Conservation (phyloP, 2,888 invertebrate genomes). For the Calliphora vomitoria region DNA sequence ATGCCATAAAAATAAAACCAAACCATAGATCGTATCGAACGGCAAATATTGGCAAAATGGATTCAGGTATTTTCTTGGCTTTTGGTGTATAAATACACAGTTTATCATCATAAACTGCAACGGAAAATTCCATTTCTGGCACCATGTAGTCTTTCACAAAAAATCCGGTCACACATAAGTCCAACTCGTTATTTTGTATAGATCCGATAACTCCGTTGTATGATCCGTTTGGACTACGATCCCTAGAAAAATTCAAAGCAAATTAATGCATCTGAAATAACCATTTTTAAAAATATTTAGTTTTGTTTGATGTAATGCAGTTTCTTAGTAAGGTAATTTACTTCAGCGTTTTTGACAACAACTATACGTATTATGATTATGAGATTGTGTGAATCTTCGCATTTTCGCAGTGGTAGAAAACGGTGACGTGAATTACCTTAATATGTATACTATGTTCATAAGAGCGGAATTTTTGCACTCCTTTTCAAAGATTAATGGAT, state of each 20-base stretch:
- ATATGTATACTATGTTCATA: too few relatives aligned
- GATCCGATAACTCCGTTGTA: slow-evolving; percentile 84
- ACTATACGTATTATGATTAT: too few relatives aligned
- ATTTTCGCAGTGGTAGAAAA: too few relatives aligned
- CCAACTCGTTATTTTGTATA: slow-evolving; percentile 81
- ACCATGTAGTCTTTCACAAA: slow-evolving; percentile 85
- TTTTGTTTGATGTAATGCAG: too few relatives aligned
- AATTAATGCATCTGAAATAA: not conserved
- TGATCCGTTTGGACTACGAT: slow-evolving; percentile 80
- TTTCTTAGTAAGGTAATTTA: too few relatives aligned
- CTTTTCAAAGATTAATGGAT: too few relatives aligned
- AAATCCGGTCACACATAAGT: slow-evolving; percentile 83
- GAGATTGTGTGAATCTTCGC: too few relatives aligned
- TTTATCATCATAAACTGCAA: slow-evolving; percentile 83
- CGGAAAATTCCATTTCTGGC: slow-evolving; percentile 83
- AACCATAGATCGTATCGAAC: slow-evolving; percentile 83
- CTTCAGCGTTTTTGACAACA: too few relatives aligned
- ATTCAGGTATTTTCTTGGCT: slow-evolving; percentile 83
- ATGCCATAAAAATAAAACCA: slow-evolving; percentile 80
- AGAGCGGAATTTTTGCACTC: too few relatives aligned
- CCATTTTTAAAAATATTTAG: too few relatives aligned
- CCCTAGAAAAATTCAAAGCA: slow-evolving; percentile 73
- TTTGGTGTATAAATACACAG: slow-evolving; percentile 84
- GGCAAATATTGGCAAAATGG: slow-evolving; percentile 83
- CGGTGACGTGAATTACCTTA: too few relatives aligned